These are phyloP conservation scores for Gobio occitaniae DNA, from an alignment of 2,797 vertebrate genomes.

Conservation along the genomic window DNA sequence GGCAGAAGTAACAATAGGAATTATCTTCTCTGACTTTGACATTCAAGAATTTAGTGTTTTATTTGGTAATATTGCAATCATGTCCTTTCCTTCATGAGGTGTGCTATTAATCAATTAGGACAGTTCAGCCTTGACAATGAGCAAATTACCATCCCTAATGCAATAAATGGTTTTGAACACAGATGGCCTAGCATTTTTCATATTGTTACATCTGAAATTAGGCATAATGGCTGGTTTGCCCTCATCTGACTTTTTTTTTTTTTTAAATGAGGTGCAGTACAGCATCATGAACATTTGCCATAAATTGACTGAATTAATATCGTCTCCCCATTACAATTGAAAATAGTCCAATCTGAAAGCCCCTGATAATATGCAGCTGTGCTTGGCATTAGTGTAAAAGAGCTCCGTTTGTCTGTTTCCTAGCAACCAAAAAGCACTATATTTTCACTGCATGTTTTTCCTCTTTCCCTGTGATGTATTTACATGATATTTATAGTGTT, in stretches of 20 bases:
- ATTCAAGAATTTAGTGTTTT: background rate
- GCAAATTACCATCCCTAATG: conserved; percentile 34
- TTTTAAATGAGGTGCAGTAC: conserved; percentile 23
- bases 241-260: conserved; percentile 5
- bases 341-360: conserved; percentile 42
- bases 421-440: conserved; percentile 56
- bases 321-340: conserved; percentile 36
- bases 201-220: conserved; percentile 26
- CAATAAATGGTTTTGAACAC: conserved; percentile 34
- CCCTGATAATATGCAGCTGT: conserved; percentile 44
- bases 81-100: background rate
- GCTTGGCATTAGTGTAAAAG: conserved; percentile 47
- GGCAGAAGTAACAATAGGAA: background rate
- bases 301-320: conserved; percentile 47
- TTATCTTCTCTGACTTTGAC: background rate
- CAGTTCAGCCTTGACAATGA: conserved; percentile 20
- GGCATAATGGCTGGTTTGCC: conserved; percentile 31
- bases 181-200: conserved; percentile 17
- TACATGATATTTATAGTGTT: conserved; percentile 51
- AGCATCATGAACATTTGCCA: conserved; percentile 32
- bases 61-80: conserved; percentile 1
- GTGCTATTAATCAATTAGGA: conserved; percentile 28
- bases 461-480: conserved; percentile 35
- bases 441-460: conserved; percentile 46
- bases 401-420: conserved; percentile 54